A percentile compares a stretch with the other conserved stretches of the same genome.
phyloP scores from a whole-genome alignment of 2,113 vertebrate genomes.

The Camelus bactrianus region DNA sequence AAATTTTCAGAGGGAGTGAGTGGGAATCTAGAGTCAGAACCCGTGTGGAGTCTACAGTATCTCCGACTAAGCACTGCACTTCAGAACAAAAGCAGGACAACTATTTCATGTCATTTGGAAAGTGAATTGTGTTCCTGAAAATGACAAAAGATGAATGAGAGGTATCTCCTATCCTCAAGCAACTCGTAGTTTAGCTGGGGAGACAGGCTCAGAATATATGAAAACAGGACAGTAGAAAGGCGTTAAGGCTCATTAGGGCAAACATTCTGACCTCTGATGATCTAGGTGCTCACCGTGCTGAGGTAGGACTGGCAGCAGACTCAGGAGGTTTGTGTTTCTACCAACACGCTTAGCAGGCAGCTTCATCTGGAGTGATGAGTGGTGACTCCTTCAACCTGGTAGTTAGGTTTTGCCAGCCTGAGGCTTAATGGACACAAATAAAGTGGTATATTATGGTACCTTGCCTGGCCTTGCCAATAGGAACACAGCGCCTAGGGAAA shows the following conservation, averaged over 20 bases:
- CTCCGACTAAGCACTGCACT: background rate
- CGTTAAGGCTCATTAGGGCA: background rate
- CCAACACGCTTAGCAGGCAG: background rate
- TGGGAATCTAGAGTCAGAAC: background rate
- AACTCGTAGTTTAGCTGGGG: background rate
- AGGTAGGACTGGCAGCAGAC: background rate
- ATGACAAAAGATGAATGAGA: background rate
- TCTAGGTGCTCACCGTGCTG: background rate
- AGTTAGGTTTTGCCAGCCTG: constrained; percentile 11
- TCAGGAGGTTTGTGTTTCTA: background rate
- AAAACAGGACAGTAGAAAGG: background rate
- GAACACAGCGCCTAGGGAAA: background rate
- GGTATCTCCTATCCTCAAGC: background rate
- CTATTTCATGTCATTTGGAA: background rate
- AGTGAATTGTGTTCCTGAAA: background rate
- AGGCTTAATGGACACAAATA: background rate
- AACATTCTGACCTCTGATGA: background rate
- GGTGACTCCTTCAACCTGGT: background rate
- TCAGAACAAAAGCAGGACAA: background rate
- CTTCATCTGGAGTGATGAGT: background rate
- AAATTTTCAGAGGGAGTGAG: background rate
- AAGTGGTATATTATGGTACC: background rate
- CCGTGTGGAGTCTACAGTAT: background rate
- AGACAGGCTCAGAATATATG: background rate
- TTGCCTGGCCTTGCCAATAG: background rate